Evolutionary conservation across 2,888 invertebrate genomes (phyloP).

Genomic region (Drosophila neonasuta): DNA sequence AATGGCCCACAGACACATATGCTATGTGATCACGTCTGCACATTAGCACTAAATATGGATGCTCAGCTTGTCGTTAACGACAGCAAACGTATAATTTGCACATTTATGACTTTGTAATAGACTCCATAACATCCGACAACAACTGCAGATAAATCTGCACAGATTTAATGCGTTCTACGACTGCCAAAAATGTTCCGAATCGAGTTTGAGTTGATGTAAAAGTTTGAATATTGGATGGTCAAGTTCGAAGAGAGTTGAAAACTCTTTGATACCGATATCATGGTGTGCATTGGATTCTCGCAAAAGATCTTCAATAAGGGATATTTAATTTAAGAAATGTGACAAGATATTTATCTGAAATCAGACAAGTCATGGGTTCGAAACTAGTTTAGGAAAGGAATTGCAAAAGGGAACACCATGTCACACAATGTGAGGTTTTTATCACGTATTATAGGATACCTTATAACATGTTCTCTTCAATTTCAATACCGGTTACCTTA

Average conservation of each 20-base stretch:
- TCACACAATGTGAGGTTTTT: too few relatives aligned
- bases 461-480: neutral
- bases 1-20: constrained; percentile 25
- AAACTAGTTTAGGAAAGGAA: too few relatives aligned
- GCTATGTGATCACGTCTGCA: constrained; percentile 21
- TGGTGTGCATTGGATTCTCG: too few relatives aligned
- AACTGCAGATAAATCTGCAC: neutral
- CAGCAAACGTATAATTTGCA: constrained; percentile 44
- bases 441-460: neutral
- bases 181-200: neutral
- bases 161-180: constrained; percentile 2
- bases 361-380: too few relatives aligned
- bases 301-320: too few relatives aligned
- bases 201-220: neutral
- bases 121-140: constrained; percentile 5
- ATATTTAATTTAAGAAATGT: too few relatives aligned
- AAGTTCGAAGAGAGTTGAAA: too few relatives aligned
- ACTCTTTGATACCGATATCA: too few relatives aligned
- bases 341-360: too few relatives aligned
- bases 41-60: constrained; percentile 34
- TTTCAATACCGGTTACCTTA: neutral
- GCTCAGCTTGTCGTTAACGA: constrained; percentile 42
- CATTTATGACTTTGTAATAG: constrained; percentile 25
- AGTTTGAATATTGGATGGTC: too few relatives aligned
- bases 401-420: neutral